Evolutionary conservation across 1,140 invertebrate species (phyloP), one percentile per base, ranked within the genome.

Genomic region (Aphaenogaster ashmeadi): DNA sequence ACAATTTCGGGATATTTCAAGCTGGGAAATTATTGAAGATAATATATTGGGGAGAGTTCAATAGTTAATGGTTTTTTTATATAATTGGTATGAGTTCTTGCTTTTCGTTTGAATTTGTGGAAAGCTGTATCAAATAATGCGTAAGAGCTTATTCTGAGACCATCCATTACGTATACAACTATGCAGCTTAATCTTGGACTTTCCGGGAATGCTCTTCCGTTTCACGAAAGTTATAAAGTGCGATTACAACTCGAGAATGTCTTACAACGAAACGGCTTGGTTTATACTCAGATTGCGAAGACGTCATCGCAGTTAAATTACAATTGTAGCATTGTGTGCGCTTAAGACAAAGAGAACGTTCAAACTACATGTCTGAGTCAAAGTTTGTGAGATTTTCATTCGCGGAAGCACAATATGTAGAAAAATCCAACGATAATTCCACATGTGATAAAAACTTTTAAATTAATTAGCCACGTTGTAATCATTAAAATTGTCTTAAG

Each of bases 161-260:
- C 15, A 18, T 21, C 67, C 47, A 27, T 69, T 67, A 27, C 2
- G 44, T 3, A 27, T 41, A 13, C 13, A 56, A 27, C 38, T 81
- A 47, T 56, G 38, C 18, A 54, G n/a, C 15, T 56, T 44, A 79
- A 79, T 52, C 58, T 33, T 56, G 13, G 5, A 74, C 47, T 72
- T 84, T 75, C 69, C 56, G 33, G 38, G 41, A 74, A 74, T 60
- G 5, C 3, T 56, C 52, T 41, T 27, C 27, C 33, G 54, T 50
- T 11, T 50, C 33, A 36, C 13, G 54, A 74, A 60, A 84, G 18
- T 50, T 75, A 21, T 71, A 58, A 62, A 75, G n/a, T 54, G 33
- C n/a, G n/a, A 74, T 74, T 60, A 52, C 38, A 83, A 60, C 44
- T 60, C 15, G 33, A 72, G 80, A 84, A 21, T 47, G 18, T 18